Percentiles rank a stretch among this genome's conserved stretches.
phyloP scores from a whole-genome alignment of 2,113 vertebrate genomes.

The Vidua chalybeata region DNA sequence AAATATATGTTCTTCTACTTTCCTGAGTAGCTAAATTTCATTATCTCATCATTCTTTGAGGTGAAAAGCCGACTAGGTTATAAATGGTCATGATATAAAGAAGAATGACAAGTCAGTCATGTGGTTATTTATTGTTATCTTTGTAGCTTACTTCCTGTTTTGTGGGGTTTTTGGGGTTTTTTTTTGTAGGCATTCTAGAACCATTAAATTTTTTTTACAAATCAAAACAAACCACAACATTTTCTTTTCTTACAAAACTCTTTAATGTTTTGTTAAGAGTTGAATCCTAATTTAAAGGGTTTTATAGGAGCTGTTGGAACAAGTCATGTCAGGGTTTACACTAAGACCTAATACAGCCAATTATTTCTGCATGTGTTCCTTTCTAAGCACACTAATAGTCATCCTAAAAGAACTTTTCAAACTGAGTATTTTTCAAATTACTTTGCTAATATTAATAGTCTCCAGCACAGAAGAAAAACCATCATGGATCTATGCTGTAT shows the following conservation, averaged over 20 bases:
- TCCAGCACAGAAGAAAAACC: not conserved
- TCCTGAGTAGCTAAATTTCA: not conserved
- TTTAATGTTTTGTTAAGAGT: not conserved
- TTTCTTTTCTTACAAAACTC: not conserved
- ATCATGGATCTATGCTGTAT: not conserved
- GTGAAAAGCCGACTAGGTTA: not conserved
- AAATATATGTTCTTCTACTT: not conserved
- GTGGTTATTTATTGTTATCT: not conserved
- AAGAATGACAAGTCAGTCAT: not conserved
- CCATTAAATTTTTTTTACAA: not conserved
- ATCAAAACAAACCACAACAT: not conserved
- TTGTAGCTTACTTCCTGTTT: not conserved
- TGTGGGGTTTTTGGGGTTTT: not conserved
- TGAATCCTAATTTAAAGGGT: not conserved
- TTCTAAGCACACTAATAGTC: not conserved
- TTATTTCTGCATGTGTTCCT: not conserved
- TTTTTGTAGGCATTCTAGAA: not conserved
- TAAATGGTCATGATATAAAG: not conserved
- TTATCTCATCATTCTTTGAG: not conserved
- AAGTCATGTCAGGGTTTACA: rapidly evolving
- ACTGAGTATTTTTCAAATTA: not conserved
- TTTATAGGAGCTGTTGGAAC: not conserved
- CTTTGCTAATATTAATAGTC: not conserved
- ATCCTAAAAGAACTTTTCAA: not conserved
- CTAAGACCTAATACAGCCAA: not conserved